phyloP scores from a whole-genome alignment of 2,888 invertebrate species.

The Lysandra coridon region DNA sequence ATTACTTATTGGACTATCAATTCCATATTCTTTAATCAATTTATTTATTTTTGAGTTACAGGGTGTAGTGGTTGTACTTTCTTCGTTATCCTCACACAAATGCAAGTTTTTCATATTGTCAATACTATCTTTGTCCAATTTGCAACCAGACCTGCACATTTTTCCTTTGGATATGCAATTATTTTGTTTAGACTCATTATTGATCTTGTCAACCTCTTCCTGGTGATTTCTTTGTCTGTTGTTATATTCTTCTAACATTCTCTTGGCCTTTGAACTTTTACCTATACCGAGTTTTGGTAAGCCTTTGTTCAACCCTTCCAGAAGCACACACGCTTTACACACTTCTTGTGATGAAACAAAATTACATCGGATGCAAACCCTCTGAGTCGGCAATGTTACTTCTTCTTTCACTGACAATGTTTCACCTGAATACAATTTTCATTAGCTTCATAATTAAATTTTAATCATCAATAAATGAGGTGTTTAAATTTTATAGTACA shows the following conservation, averaged over 20 bases:
- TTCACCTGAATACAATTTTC: slow-evolving; percentile 82
- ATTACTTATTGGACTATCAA: slow-evolving; percentile 33
- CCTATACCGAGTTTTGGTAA: slow-evolving; percentile 94
- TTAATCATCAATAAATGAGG: too few species aligned
- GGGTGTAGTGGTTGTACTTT: background rate
- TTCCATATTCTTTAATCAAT: slow-evolving; percentile 35
- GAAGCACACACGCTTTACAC: slow-evolving; percentile 97
- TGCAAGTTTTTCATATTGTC: background rate
- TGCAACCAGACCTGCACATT: slow-evolving; percentile 48
- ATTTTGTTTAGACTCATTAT: slow-evolving; percentile 46
- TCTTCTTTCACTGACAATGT: slow-evolving; percentile 90
- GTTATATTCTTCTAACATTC: slow-evolving; percentile 81
- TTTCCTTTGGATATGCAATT: slow-evolving; percentile 45
- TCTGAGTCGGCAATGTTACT: slow-evolving; percentile 89
- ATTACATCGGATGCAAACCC: slow-evolving; percentile 91
- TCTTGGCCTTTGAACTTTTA: slow-evolving; percentile 90
- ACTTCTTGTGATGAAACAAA: slow-evolving; percentile 95
- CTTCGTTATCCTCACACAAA: background rate
- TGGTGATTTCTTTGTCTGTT: slow-evolving; percentile 50
- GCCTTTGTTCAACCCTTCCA: slow-evolving; percentile 97
- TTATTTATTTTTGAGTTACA: slow-evolving; percentile 39
- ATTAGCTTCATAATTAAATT: too few species aligned
- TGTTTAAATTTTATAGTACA: too few species aligned
- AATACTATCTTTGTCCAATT: slow-evolving; percentile 33
- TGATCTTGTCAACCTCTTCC: slow-evolving; percentile 52